Base-by-base conservation (phyloP, 2,888 invertebrate genomes). In the Prosopocoilus inquinatus region DNA sequence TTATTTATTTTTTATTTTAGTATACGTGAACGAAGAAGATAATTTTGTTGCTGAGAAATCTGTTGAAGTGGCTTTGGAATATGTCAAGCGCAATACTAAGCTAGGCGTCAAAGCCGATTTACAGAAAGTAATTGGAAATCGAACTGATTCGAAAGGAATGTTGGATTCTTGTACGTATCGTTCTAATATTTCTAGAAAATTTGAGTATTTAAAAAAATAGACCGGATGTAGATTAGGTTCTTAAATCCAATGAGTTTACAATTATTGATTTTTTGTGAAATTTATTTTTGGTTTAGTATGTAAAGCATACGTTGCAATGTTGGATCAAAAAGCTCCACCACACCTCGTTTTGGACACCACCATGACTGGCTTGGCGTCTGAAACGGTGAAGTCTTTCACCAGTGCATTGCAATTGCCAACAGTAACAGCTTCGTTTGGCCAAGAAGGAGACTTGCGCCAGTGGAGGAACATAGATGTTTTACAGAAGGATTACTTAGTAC, bases 311-410 rank as follows among this genome's bases (percentile, higher is more conserved):
- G 83, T 85, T 59, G 82, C 81, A 48, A 85, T 87, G 76, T 72
- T 88, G 53, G 80, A 81, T 9, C 81, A 81, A 1, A 84, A 85
- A 62, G 82, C 83, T 65, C 82, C 84, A 0, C 93, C 93, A 0
- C 90, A 93, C 75, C 78, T 94, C 9, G 83, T 94, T 4, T 77
- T 94, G 61, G 94, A 94, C 75, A 87, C 89, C 13, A 94, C 94
- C 0, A 87, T 87, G 78, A 85, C 87, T 3, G 92, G 92, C 2
- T 81, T 88, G 33, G 86, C 89, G 11, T 91, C 92, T 0, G 94
- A 94, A 78, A 89, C 90, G 0, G 89, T 92, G 2, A 92, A 93
- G 75, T 88, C 91, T 0, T 89, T 94, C 71, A 88, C 90, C 2
- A 84, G 88, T 12, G 89, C 91, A 1, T 74, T 94, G 53, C 89